Evolutionary conservation across 2,888 invertebrate species (phyloP), one percentile per base, ranked within the genome.

Genomic region (Zaprionus bogoriensis): DNA sequence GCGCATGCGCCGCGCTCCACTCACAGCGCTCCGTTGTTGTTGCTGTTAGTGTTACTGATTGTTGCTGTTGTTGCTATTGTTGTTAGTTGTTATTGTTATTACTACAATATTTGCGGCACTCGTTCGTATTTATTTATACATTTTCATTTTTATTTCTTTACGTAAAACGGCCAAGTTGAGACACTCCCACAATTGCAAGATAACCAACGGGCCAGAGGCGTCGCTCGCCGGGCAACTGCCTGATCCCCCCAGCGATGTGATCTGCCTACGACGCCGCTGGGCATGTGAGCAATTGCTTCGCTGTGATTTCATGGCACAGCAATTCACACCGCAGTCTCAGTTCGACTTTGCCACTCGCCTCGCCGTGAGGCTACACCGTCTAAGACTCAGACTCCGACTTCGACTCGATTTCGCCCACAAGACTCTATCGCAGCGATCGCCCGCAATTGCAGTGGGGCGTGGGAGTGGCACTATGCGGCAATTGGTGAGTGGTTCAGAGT

Each of bases 141-240:
- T 72, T 67, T 75, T 66, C 59, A 66, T 60, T 65, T 68, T 72
- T 77, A 74, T 81, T 83, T 80, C 80, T 82, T 82, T 82, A 85
- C 79, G 82, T 82, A 85, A 82, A 84, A 57, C 74, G 82, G 68
- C 78, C 74, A 75, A 77, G 78, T 83, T 85, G 82, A 72, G 82
- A 85, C 82, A 83, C 82, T 79, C 82, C 82, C 80, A 83, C 82
- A 85, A 83, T 83, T 83, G 82, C 85, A 85, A 79, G 82, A 79
- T 73, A 79, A 70, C 63, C 67, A 46, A 46, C 28, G 14, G 46
- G 27, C 0, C 74, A 71, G 72, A 44, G 75, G 73, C 73, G 68
- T 59, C 52, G 55, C 20, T n/a, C 3, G 1, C 2, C 0, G 9
- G 1, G 3, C 6, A 1, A 28, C 32, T 7, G 14, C 14, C n/a